Base-by-base conservation (phyloP, 2,797 vertebrate genomes). In the Chaetophractus vellerosus region DNA sequence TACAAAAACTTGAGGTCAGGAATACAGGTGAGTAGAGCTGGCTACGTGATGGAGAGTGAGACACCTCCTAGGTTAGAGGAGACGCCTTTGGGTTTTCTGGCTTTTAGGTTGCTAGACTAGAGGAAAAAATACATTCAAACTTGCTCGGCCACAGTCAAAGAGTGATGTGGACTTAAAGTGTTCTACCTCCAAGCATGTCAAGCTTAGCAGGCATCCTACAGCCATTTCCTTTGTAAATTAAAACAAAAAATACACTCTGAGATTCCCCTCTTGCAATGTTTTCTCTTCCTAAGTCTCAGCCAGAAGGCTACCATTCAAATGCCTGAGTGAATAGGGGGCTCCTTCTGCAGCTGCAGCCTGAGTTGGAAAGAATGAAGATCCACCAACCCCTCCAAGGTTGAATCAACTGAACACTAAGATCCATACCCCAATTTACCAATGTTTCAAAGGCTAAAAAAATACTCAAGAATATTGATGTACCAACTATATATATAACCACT, bases 401-500 rank as follows among this genome's bases (percentile, higher is more conserved):
- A 63, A 57, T 41, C 81, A 79, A 69, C 26, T 23, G 2, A 45
- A 76, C n/a, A 84, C 9, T 81, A 64, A 59, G n/a, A 80, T 68
- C 41, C 8, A 55, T 1, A 0, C 24, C 48, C 21, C 69, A 78
- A 45, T 48, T 74, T 87, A 5, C 33, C 19, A 71, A 1, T 75
- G 89, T 83, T 63, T 7, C 23, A 79, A 69, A 95, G 24, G 33
- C n/a, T 74, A 80, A 75, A 72, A 76, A 93, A 96, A 83, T 72
- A 72, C 2, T 26, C 12, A 66, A 52, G 8, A 12, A 16, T 33
- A 28, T 4, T 41, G 2, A 9, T 24, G 3, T 61, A 61, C 33
- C 59, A 96, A 87, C 5, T 33, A 75, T 84, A 50, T 11, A 41
- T 0, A 1, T 38, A 33, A 79, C 79, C 26, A 38, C 6, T 66